Conservation (phyloP, 2,888 invertebrate species). For the Cremastobaeus sp. region DNA sequence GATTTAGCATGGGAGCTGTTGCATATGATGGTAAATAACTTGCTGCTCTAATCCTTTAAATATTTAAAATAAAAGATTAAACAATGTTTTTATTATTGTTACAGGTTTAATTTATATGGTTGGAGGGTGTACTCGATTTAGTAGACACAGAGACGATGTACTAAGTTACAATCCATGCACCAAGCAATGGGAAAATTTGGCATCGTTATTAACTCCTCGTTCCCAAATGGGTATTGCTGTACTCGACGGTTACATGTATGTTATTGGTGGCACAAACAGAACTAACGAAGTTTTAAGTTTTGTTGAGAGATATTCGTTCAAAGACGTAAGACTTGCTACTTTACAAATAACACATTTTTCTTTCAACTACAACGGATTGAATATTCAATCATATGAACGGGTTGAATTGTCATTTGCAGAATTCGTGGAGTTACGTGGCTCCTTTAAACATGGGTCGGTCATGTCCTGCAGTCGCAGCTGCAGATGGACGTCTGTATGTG, state of each 20-base stretch:
- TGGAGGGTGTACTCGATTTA: conserved; percentile 91
- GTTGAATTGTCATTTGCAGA: too few species aligned
- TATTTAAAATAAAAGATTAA: conserved; percentile 4
- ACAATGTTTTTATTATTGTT: conserved; percentile 54
- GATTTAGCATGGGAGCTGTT: conserved; percentile 95
- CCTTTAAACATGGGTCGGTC: conserved; percentile 87
- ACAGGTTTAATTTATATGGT: conserved; percentile 92
- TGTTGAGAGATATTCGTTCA: conserved; percentile 90
- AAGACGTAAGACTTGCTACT: conserved; percentile 81
- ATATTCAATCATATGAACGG: background rate
- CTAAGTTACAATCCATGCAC: conserved; percentile 89
- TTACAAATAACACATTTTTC: too few species aligned
- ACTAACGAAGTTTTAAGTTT: conserved; percentile 88
- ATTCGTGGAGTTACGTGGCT: conserved; percentile 88
- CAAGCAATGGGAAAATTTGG: conserved; percentile 87
- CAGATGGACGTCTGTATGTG: conserved; percentile 89
- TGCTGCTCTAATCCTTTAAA: background rate
- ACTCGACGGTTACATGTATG: conserved; percentile 89
- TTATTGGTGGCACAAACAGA: conserved; percentile 92
- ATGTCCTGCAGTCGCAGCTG: conserved; percentile 91
- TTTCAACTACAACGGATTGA: too few species aligned
- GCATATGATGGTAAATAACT: conserved; percentile 84
- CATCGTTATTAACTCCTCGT: conserved; percentile 88
- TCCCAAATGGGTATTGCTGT: conserved; percentile 95
- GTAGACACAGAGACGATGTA: conserved; percentile 88